Evolutionary conservation across 2,113 vertebrate species (phyloP).

Genomic region (Tympanuchus pallidicinctus): DNA sequence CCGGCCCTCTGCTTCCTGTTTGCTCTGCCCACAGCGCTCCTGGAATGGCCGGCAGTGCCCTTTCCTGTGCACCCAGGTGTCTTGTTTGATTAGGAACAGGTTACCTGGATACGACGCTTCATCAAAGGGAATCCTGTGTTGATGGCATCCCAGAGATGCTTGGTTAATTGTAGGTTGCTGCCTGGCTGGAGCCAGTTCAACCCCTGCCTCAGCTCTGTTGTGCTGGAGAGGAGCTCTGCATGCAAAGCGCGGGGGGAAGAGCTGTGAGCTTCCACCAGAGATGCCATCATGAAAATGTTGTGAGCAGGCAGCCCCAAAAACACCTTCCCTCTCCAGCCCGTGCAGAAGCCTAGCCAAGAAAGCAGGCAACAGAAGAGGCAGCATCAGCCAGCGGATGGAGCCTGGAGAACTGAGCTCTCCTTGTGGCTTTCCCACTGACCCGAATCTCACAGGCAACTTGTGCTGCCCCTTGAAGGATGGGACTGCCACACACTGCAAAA

Average conservation of each 20-base stretch:
- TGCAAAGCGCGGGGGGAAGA: background rate
- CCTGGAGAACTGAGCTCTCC: background rate
- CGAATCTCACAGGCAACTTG: background rate
- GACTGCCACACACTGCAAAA: accelerated
- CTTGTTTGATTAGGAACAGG: background rate
- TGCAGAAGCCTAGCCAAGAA: too few species aligned
- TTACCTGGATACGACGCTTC: background rate
- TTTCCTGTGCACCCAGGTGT: background rate
- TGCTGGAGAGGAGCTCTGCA: background rate
- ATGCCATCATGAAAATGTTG: accelerated
- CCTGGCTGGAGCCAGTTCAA: background rate
- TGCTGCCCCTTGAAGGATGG: accelerated
- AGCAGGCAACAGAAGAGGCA: background rate
- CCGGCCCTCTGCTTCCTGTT: slow-evolving; percentile 66
- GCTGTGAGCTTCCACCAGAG: background rate
- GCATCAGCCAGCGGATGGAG: background rate
- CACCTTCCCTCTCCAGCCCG: background rate
- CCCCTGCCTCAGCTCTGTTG: background rate
- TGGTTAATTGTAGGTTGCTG: background rate
- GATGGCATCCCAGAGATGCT: background rate
- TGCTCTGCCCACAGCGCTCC: slow-evolving; percentile 35
- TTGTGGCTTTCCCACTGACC: background rate
- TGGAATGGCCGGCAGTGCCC: background rate
- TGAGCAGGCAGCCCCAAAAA: background rate
- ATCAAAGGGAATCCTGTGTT: background rate